phyloP scores from a whole-genome alignment of 2,797 vertebrate species.

The Phoxinus dragarum region DNA sequence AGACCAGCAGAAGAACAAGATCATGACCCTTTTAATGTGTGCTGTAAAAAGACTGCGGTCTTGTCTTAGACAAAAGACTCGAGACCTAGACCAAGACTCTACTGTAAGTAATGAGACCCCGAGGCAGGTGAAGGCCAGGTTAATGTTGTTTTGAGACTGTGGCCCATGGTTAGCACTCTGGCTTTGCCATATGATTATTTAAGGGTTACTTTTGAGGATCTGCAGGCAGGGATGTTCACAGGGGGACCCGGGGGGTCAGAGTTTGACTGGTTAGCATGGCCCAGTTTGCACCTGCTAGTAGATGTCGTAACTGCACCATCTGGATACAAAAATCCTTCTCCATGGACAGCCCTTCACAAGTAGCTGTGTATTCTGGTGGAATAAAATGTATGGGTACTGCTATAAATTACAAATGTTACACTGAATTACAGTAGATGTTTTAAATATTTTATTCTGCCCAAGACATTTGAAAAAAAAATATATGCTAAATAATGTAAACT shows the following conservation, averaged over 20 bases:
- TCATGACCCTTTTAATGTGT: background rate
- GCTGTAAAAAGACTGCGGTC: background rate
- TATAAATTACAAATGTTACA: background rate
- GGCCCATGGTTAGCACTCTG: background rate
- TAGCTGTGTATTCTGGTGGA: background rate
- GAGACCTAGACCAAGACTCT: background rate
- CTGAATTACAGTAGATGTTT: background rate
- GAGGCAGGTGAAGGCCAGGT: background rate
- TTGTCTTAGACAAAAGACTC: background rate
- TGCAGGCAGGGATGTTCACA: background rate
- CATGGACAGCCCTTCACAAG: background rate
- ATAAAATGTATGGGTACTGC: background rate
- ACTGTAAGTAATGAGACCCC: slow-evolving; percentile 19
- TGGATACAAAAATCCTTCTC: slow-evolving; percentile 21
- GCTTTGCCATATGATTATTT: slow-evolving; percentile 16
- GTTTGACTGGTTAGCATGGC: slow-evolving; percentile 21
- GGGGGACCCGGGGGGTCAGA: background rate
- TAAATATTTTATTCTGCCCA: background rate
- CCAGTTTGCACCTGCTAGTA: slow-evolving; percentile 3
- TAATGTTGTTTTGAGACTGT: slow-evolving; percentile 1
- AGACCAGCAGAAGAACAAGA: background rate
- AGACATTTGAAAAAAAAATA: background rate
- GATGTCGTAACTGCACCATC: background rate
- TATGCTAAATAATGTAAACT: background rate
- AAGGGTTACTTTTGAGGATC: background rate